Evolutionary conservation across 2,888 invertebrate genomes (phyloP).

Genomic region (Drosophila rellima): DNA sequence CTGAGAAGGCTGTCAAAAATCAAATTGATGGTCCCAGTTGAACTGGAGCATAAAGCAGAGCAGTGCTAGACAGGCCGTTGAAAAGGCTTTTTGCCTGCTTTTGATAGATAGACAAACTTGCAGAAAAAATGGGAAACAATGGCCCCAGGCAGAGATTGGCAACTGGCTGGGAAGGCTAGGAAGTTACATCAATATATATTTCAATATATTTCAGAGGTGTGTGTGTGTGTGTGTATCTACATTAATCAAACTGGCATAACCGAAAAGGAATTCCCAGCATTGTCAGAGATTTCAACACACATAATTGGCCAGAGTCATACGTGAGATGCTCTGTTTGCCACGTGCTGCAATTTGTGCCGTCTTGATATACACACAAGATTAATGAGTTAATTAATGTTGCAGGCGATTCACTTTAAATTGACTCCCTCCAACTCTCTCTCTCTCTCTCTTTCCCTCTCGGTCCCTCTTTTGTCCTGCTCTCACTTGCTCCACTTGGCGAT

Average conservation of each 20-base stretch:
- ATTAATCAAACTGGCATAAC: slow-evolving; percentile 66
- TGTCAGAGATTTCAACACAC: slow-evolving; percentile 47
- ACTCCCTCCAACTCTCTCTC: neutral
- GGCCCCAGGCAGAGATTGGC: slow-evolving; percentile 28
- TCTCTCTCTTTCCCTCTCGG: neutral
- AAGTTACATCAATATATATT: slow-evolving; percentile 63
- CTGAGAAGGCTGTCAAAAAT: slow-evolving; percentile 55
- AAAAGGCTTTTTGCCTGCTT: slow-evolving; percentile 60
- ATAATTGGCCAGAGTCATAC: slow-evolving; percentile 41
- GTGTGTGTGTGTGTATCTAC: slow-evolving; percentile 33
- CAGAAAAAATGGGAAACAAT: slow-evolving; percentile 56
- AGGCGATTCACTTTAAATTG: slow-evolving; percentile 11
- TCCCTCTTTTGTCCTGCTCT: neutral
- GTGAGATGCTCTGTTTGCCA: slow-evolving; percentile 23
- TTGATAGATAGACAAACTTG: slow-evolving; percentile 69
- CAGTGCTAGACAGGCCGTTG: slow-evolving; percentile 57
- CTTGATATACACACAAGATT: slow-evolving; percentile 75
- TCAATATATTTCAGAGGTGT: slow-evolving; percentile 61
- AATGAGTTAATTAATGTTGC: slow-evolving; percentile 79
- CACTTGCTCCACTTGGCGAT: slow-evolving; percentile 15
- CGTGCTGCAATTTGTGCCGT: slow-evolving; percentile 64
- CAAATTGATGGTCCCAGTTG: slow-evolving; percentile 69
- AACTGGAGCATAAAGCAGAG: slow-evolving; percentile 33
- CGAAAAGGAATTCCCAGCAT: slow-evolving; percentile 19
- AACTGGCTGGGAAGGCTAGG: slow-evolving; percentile 14